Evolutionary conservation across 2,113 vertebrate species (phyloP).

Genomic region (Erythrolamprus reginae): DNA sequence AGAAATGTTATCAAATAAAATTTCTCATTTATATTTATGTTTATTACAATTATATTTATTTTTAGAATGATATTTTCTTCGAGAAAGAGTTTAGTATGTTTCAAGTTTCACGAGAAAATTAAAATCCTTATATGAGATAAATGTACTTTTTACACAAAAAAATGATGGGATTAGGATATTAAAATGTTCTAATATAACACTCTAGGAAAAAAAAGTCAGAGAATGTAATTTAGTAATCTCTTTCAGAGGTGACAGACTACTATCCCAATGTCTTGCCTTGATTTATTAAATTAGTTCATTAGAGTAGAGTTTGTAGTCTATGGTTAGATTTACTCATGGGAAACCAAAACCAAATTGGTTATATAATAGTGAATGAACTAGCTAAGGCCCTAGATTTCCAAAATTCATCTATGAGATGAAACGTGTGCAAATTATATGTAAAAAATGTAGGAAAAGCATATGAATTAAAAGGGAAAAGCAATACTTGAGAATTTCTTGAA

Average conservation of each 20-base stretch:
- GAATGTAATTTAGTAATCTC: background rate
- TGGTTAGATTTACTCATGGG: background rate
- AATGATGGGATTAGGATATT: background rate
- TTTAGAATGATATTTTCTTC: background rate
- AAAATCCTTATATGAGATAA: background rate
- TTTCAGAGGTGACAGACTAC: background rate
- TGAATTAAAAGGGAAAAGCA: background rate
- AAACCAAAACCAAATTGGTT: background rate
- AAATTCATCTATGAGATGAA: background rate
- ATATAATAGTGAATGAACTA: background rate
- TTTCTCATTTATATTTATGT: too few species aligned
- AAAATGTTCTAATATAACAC: background rate
- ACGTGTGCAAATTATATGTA: background rate
- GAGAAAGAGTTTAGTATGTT: background rate
- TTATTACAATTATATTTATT: background rate
- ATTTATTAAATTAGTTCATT: background rate
- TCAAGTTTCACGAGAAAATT: background rate
- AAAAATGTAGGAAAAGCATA: background rate
- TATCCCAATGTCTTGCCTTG: background rate
- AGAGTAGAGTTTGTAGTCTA: background rate
- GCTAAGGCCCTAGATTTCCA: background rate
- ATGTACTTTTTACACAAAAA: background rate
- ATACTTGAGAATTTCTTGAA: background rate
- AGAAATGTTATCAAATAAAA: background rate
- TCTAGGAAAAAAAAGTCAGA: background rate